phyloP scores from a whole-genome alignment of 2,888 invertebrate species.

The Gisinianus flammeolus region DNA sequence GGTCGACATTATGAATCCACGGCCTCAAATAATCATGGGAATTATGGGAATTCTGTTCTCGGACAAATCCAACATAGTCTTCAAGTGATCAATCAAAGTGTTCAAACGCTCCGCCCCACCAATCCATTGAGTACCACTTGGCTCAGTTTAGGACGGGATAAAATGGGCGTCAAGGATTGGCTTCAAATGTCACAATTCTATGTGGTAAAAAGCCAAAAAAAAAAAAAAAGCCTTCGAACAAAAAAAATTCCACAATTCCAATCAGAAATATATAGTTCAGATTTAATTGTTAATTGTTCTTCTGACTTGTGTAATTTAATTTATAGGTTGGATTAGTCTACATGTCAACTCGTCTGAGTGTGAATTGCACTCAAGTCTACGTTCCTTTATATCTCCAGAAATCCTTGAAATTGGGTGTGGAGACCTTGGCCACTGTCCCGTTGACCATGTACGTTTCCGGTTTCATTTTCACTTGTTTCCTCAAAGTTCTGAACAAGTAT shows the following conservation, averaged over 20 bases:
- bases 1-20: constrained; percentile 27
- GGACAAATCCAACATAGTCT: constrained; percentile 32
- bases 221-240: no score
- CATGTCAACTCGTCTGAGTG: constrained; percentile 84
- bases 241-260: no score
- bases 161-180: constrained; percentile 54
- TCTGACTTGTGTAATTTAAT: no score
- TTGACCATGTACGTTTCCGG: constrained; percentile 82
- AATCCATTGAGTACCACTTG: constrained; percentile 43
- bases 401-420: constrained; percentile 74
- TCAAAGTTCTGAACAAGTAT: constrained; percentile 72
- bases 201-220: no score
- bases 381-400: constrained; percentile 84
- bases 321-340: constrained; percentile 78
- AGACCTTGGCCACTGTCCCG: constrained; percentile 79
- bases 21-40: constrained; percentile 5
- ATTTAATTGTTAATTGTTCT: no score
- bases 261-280: no score
- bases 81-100: constrained; percentile 34
- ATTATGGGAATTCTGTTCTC: background rate
- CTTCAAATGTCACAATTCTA: constrained; percentile 54
- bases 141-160: constrained; percentile 49
- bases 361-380: constrained; percentile 84
- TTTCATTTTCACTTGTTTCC: constrained; percentile 74
- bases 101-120: constrained; percentile 35